phyloP scores from a whole-genome alignment of 2,113 vertebrate genomes.

The Callochromis pleurospilus region DNA sequence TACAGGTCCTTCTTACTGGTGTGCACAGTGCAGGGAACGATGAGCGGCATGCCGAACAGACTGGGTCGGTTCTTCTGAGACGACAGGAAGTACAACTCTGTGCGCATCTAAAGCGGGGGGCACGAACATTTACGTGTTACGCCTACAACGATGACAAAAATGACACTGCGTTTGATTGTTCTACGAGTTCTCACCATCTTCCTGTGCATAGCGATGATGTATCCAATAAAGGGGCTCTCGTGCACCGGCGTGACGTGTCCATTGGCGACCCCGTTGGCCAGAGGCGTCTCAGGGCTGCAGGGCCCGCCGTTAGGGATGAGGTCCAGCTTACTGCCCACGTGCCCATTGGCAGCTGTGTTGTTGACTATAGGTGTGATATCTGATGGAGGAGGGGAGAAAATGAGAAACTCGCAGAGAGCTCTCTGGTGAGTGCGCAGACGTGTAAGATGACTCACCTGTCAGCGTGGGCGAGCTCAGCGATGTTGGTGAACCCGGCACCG shows the following conservation, averaged over 20 bases:
- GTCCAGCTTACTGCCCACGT: conserved; percentile 54
- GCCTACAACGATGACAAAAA: accelerated
- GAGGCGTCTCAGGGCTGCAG: conserved; percentile 74
- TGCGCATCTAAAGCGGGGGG: conserved; percentile 80
- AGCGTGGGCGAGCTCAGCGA: conserved; percentile 82
- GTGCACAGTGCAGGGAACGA: conserved; percentile 92
- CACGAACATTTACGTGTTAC: neutral
- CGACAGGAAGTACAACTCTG: conserved; percentile 94
- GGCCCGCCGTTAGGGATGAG: conserved; percentile 88
- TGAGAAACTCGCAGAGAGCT: neutral
- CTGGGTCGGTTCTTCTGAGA: conserved; percentile 97
- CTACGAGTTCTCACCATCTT: conserved; percentile 85
- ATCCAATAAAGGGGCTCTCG: conserved; percentile 88
- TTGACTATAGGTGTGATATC: conserved; percentile 70
- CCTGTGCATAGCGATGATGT: conserved; percentile 96
- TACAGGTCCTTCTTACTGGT: conserved; percentile 93
- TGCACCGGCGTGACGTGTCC: conserved; percentile 77
- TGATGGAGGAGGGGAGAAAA: conserved; percentile 9
- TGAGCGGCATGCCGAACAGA: conserved; percentile 95
- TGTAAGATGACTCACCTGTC: conserved; percentile 73
- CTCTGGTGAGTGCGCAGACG: neutral
- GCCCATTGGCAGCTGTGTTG: conserved; percentile 74
- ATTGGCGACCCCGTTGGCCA: conserved; percentile 78
- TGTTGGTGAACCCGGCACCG: conserved; percentile 85
- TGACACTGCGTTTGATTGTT: accelerated